These are phyloP conservation scores for Delichon dasypus DNA, from an alignment of 2,797 vertebrate species.

Conservation along the genomic window DNA sequence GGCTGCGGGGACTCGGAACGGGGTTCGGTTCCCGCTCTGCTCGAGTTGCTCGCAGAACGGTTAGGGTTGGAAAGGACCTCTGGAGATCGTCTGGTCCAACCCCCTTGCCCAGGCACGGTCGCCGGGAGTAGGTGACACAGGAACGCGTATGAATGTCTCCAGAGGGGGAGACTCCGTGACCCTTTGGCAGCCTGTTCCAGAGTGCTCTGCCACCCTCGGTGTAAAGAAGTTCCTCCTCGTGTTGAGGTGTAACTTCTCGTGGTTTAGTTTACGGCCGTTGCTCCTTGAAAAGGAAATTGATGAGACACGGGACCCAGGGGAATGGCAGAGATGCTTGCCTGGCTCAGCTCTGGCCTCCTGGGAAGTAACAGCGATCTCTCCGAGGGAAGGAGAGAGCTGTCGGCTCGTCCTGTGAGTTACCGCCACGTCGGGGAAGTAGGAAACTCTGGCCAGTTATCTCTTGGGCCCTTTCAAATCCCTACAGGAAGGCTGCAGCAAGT, in stretches of 20 bases:
- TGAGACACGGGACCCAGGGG: not conserved
- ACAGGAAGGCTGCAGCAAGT: not conserved
- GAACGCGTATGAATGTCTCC: not conserved
- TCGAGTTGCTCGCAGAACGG: not conserved
- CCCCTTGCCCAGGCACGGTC: not conserved
- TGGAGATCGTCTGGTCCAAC: no score
- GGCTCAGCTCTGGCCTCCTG: not conserved
- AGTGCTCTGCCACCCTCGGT: not conserved
- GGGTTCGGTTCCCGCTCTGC: rapidly evolving
- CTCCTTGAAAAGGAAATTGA: not conserved
- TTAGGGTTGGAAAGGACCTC: no score
- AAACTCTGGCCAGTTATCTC: not conserved
- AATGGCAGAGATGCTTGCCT: not conserved
- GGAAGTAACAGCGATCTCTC: not conserved
- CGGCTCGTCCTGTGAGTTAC: not conserved
- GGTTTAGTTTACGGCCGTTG: not conserved
- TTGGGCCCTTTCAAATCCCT: not conserved
- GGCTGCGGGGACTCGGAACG: rapidly evolving
- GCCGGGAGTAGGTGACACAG: not conserved
- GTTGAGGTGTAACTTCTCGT: not conserved
- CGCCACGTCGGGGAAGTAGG: not conserved
- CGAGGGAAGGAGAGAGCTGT: not conserved
- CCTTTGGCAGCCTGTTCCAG: no score
- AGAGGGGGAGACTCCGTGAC: not conserved
- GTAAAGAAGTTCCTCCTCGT: not conserved